Percentiles rank a stretch among this genome's conserved stretches.
phyloP scores from a whole-genome alignment of 2,797 vertebrate genomes.

The Momotus momota region DNA sequence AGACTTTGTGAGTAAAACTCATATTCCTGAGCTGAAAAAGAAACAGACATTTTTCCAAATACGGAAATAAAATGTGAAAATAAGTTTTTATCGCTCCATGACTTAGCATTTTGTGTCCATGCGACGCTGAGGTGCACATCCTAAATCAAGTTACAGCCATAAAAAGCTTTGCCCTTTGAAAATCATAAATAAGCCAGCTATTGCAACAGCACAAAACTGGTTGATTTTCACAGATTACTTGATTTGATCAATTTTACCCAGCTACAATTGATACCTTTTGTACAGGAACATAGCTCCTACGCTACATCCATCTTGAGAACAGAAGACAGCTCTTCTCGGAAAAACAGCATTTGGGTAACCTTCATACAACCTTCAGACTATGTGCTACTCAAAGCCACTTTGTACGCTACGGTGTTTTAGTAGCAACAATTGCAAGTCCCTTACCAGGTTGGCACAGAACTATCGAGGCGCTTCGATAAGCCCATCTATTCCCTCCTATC shows the following conservation, averaged over 20 bases:
- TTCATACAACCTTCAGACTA: background rate
- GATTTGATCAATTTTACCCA: background rate
- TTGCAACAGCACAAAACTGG: background rate
- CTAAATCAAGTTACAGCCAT: background rate
- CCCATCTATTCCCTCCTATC: no score
- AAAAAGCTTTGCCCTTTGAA: background rate
- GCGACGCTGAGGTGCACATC: background rate
- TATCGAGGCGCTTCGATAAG: no score
- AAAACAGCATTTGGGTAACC: background rate
- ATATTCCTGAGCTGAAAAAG: background rate
- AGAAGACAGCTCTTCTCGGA: background rate
- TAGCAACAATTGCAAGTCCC: no score
- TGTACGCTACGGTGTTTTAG: no score
- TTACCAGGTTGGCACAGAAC: no score
- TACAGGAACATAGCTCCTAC: background rate
- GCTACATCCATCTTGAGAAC: background rate
- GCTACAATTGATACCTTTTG: background rate
- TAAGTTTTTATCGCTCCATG: background rate
- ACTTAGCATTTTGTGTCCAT: background rate
- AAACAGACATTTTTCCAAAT: background rate
- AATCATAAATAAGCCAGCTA: background rate
- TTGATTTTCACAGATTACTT: background rate
- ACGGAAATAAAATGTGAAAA: background rate
- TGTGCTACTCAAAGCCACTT: no score
- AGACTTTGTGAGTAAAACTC: background rate